Evolutionary conservation across 2,888 invertebrate species (phyloP), one percentile per base, ranked within the genome.

Genomic region (Ptilodon capucinus): DNA sequence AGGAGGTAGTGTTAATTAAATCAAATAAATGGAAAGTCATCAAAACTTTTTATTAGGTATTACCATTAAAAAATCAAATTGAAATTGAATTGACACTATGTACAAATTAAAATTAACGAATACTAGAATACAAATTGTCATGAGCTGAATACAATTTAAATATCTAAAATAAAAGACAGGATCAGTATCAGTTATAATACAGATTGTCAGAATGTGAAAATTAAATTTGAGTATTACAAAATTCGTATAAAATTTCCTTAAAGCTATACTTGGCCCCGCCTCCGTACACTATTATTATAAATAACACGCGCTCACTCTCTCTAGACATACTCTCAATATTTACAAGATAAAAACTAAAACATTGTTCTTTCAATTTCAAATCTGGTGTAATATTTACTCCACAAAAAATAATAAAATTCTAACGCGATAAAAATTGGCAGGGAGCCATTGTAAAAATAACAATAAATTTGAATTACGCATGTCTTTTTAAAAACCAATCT

Each of bases 151-250:
- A 16, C 40, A 40, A 64, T 43, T 57, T 52, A n/a, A 19, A 43
- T 47, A 51, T 54, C 51, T 48, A 58, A 46, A 64, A 38, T 52
- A 51, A 48, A 51, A 40, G 43, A 67, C 42, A 51, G 43, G 42
- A 48, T 64, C 54, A 51, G 55, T 55, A 52, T 49, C 53, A 17
- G 49, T 45, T 47, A 30, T 44, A 48, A 45, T 40, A 52, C 46
- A 46, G 51, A 60, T 59, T 42, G 55, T 63, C 50, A 50, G 17
- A 32, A 43, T 38, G 38, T 41, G 48, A 49, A 57, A 53, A 56
- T 49, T 49, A 60, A 47, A 42, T 39, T 59, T 60, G 64, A 64
- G 64, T 67, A 64, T 64, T 67, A 64, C 23, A 55, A 46, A 42
- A 48, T 59, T 42, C 54, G 40, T 39, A 48, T 52, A 55, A 59